Base-by-base conservation (phyloP, 1,140 invertebrate species). In the Drosophila athabasca region DNA sequence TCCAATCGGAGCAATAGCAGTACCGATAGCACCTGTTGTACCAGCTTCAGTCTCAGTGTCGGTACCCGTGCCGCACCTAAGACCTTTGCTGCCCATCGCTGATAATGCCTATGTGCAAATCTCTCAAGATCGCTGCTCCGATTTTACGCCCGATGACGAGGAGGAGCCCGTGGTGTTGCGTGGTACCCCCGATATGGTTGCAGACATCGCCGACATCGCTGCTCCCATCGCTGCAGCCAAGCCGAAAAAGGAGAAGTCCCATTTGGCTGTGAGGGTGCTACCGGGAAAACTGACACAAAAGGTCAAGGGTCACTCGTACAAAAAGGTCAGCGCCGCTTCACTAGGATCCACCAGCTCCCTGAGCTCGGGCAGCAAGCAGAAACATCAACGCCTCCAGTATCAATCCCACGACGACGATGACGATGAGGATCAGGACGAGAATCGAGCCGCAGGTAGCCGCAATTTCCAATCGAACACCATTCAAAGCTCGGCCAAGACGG, bases 401-500 rank as follows among this genome's bases (percentile, higher is more conserved):
- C 82, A 91, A 39, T 84, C 90, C 13, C 85, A 91, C 6, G 90
- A 90, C 6, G 87, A 91, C 43, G 87, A 91, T 11, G 78, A 87
- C 13, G 90, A 91, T 11, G 80, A 84, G 6, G 26, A 39, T 13
- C 70, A 87, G 52, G 78, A 87, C 57, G 79, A 87, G 62, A 85
- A 76, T 41, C 65, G 83, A 7, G 72, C 67, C 7, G 60, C 61
- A 0, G 41, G 66, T 46, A 53, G 67, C 64, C 79, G 72, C 49
- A 90, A 80, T 45, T 91, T 91, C 50, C 90, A 91, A 52, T 91
- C 90, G 1, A 92, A 88, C 58, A 88, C 87, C 31, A 92, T 92
- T 75, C 78, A 91, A 41, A 91, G 84, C 72, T 90, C 88, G 4
- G 90, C 85, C 19, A 92, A 93, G 43, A 93, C 93, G 2, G 95